Evolutionary conservation across 1,140 invertebrate species (phyloP).

Genomic region (Asbolus verrucosus): DNA sequence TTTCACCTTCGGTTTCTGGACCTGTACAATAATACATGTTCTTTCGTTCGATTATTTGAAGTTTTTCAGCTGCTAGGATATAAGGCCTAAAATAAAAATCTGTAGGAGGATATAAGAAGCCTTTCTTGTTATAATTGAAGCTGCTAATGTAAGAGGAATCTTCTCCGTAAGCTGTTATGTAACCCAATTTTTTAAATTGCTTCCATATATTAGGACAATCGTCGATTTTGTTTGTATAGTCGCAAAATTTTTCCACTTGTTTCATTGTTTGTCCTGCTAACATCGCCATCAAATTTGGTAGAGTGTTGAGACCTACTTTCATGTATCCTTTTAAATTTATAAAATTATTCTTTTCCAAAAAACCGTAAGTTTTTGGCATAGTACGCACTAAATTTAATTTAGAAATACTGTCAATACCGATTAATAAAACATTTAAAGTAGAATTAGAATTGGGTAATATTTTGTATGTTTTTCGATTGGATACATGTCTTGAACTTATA

Average conservation of each 20-base stretch:
- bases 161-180: slow-evolving; percentile 75
- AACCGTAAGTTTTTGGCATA: slow-evolving; percentile 78
- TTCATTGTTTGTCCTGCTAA: slow-evolving; percentile 71
- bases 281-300: slow-evolving; percentile 84
- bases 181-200: slow-evolving; percentile 70
- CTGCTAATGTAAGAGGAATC: slow-evolving; percentile 72
- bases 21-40: slow-evolving; percentile 68
- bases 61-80: slow-evolving; percentile 71
- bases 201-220: slow-evolving; percentile 75
- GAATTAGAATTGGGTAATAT: slow-evolving; percentile 15
- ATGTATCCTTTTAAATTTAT: slow-evolving; percentile 73
- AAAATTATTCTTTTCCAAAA: slow-evolving; percentile 69
- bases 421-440: slow-evolving; percentile 74
- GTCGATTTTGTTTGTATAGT: slow-evolving; percentile 68
- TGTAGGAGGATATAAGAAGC: slow-evolving; percentile 76
- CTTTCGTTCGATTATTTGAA: slow-evolving; percentile 64
- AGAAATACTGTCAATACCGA: slow-evolving; percentile 88
- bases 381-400: slow-evolving; percentile 81
- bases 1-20: slow-evolving; percentile 68
- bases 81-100: slow-evolving; percentile 82
- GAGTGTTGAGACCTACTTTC: slow-evolving; percentile 83
- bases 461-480: slow-evolving; percentile 46
- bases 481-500: slow-evolving; percentile 57
- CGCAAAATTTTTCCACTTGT: slow-evolving; percentile 66
- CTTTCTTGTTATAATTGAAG: slow-evolving; percentile 75